Evolutionary conservation across 2,797 vertebrate genomes (phyloP), one percentile per base, ranked within the genome.

Genomic region (Lepus townsendii): DNA sequence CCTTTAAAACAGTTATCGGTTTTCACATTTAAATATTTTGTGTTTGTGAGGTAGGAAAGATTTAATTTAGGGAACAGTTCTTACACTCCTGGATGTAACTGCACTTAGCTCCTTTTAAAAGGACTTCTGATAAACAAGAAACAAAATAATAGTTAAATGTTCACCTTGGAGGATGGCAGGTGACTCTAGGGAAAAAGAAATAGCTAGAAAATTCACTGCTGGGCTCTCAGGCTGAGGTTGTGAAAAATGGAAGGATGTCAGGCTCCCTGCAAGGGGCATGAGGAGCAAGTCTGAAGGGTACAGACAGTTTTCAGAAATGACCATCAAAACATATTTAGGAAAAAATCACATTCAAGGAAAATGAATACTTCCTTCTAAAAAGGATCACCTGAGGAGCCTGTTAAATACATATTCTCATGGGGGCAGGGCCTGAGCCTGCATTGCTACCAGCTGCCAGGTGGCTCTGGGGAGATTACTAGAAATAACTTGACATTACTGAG

Each of bases 11-110:
- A 76, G 71, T 57, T 57, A 20, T 57, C 3, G 83, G 68, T 76
- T 97, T 95, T 80, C 72, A 60, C 72, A 93, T 71, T 84, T 82
- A 77, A 92, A 84, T 78, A 62, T 47, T 65, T 19, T 92, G 13
- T 88, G 47, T 78, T 90, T 94, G 75, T 38, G 52, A 12, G 12
- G 62, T 24, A 47, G 78, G 42, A 24, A 84, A 32, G 30, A 88
- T 14, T 96, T 83, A 72, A 52, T 47, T 66, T 71, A 92, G 57
- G 30, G 52, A 76, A 73, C 2, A 85, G 27, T 19, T 68, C 26
- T 60, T 65, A 78, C 68, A 83, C 42, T 75, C 30, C 10, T 24
- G 17, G n/a, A 82, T 82, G 78, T 47, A 69, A 80, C 0, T 10
- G 47, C 3, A 94, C 22, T 71, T 86, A 88, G 78, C 7, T 79